Evolutionary conservation across 2,888 invertebrate genomes (phyloP), one percentile per base, ranked within the genome.

Genomic region (Drosophila peninsularis): DNA sequence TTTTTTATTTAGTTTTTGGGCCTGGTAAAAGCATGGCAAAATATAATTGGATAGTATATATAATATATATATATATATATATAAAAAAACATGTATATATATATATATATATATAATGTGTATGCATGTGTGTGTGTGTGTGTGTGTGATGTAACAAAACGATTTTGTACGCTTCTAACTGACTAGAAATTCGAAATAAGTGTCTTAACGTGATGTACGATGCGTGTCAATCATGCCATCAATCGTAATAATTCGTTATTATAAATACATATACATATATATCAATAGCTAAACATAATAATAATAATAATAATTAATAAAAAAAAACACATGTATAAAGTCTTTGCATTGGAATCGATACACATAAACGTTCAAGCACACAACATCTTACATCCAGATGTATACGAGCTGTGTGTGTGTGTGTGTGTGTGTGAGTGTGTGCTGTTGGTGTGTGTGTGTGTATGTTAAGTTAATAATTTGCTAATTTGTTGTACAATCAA

Each of bases 321-420:
- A 53, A 54, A 57, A 60, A 73, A 56, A 62, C 6, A 37, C 10
- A 34, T 19, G 11, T 52, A 37, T 70, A 74, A 86, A 82, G 87
- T 83, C 87, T 80, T 83, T 82, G 75, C 74, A 82, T 80, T 82
- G 86, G 84, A 86, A 82, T 87, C 66, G 58, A 66, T 67, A 63
- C 67, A 78, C 37, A 58, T 47, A 61, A 52, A 68, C 54, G 72
- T 34, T 13, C 19, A 42, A 21, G 44, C 19, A 41, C 19, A 41
- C 39, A 60, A 39, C 39, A 44, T 37, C 62, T 24, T 66, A 50
- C 47, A 65, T 71, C 58, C 21, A 62, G 57, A 55, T 52, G 62
- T 75, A 44, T 41, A 19, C 14, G 19, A 9, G 36, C 55, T 45
- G 36, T 57, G 45, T 27, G 42, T 67, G 17, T 47, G 41, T 54